A percentile compares a stretch with the other conserved stretches of the same genome.
phyloP scores from a whole-genome alignment of 2,888 invertebrate species.

The Drosophila glabriapex region DNA sequence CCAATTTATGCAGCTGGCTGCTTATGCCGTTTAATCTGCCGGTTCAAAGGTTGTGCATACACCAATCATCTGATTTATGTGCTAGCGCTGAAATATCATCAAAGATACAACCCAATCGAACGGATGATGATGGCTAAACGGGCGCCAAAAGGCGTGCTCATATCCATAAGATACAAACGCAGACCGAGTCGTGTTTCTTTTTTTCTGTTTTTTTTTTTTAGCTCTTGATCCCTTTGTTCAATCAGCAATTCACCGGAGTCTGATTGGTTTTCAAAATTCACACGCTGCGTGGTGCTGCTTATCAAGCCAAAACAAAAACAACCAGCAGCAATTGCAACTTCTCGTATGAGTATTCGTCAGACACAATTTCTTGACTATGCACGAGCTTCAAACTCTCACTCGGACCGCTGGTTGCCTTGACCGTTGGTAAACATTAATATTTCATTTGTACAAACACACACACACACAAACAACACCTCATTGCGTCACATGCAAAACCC shows the following conservation, averaged over 20 bases:
- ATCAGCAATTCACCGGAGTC: conserved; percentile 33
- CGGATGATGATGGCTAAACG: conserved; percentile 46
- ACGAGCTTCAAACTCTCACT: conserved; percentile 72
- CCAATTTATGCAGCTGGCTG: conserved; percentile 61
- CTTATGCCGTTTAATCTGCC: conserved; percentile 47
- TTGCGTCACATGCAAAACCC: conserved; percentile 75
- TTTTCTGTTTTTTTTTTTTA: neutral
- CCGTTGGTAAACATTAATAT: conserved; percentile 68
- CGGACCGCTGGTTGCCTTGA: conserved; percentile 34
- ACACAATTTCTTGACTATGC: conserved; percentile 62
- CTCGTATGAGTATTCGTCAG: conserved; percentile 52
- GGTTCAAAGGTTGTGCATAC: conserved; percentile 57
- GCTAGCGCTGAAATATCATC: conserved; percentile 36
- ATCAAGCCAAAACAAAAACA: conserved; percentile 43
- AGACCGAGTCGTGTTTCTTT: neutral
- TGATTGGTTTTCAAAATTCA: conserved; percentile 68
- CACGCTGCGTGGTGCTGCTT: conserved; percentile 66
- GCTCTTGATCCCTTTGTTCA: conserved; percentile 31
- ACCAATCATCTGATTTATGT: conserved; percentile 37
- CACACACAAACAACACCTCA: conserved; percentile 15
- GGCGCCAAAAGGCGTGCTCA: conserved; percentile 21
- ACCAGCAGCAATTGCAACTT: conserved; percentile 17
- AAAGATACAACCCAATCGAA: conserved; percentile 18
- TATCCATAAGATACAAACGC: conserved; percentile 29
- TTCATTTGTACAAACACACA: conserved; percentile 57